Base-by-base conservation (phyloP, 2,888 invertebrate species). In the Belgica antarctica region DNA sequence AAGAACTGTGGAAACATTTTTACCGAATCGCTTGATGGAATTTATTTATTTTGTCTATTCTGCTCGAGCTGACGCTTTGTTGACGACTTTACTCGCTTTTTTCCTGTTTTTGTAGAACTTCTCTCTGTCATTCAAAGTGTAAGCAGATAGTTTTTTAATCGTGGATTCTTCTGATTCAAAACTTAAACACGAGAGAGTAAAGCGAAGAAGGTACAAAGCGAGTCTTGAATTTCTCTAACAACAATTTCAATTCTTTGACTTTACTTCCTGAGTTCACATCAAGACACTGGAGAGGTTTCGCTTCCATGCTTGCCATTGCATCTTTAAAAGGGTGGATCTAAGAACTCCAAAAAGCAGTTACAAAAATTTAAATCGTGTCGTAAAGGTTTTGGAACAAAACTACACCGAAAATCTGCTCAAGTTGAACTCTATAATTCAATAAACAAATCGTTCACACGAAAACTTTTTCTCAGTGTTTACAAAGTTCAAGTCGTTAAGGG, bases 21-120 rank as follows among this genome's bases (percentile, higher is more conserved):
- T 47, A 25, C 47, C 68, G 22, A 19, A 52, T 68, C 52, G 27
- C 19, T 68, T 68, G 68, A 68, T 57, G 68, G 68, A 68, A 68
- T 68, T 31, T 68, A 31, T 68, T 68, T 68, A 12, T 66, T 31
- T 63, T 46, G 22, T 24, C 17, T 22, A 12, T 41, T 47, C 41
- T 28, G 15, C 15, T 15, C 8, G 22, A 24, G 52, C 24, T 41
- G 47, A 27, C 65, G 27, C 22, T 52, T n/a, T 12, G 52, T 66
- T 66, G 28, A 66, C 65, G 65, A 34, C 47, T 66, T 66, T 34
- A n/a, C 15, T 62, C 15, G 25, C 24, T 28, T 24, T n/a, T 27
- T 61, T 28, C 15, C 17, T 4, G 10, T 27, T 17, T 7, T 41
- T 22, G 31, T 41, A 8, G 17, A 63, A 63, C 19, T 63, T 63